Base-by-base conservation (phyloP, 2,888 invertebrate genomes). In the Cephus runcator region DNA sequence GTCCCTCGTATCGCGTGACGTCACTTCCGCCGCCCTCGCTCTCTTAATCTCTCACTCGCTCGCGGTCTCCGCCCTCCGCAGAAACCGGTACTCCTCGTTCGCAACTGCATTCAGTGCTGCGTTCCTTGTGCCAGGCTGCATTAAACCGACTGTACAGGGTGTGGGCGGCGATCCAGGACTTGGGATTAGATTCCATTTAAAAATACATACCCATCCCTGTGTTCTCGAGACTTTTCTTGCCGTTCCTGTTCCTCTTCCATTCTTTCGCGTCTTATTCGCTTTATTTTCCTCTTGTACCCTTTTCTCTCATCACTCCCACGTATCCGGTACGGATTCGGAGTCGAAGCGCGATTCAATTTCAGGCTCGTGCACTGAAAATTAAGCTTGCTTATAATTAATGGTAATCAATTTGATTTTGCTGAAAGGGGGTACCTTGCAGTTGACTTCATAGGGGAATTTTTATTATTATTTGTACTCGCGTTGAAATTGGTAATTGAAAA, bases 1-100 rank as follows among this genome's bases (percentile, higher is more conserved):
- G 31, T 36, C 35, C 31, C 34, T 35, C 12, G 34, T 31, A 23
- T 68, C 68, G 69, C 69, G 81, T 85, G 85, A 87, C 85, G 85
- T 87, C 85, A 86, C 83, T 87, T 88, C 85, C 87, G 85, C 85
- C 86, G 85, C 85, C 87, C 82, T 81, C 85, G 81, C 81, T 75
- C 80, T 79, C 76, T 36, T 31, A 73, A n/a, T 40, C 73, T 34
- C 69, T 69, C 69, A 23, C 69, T 78, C 68, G 56, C 75, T 76
- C 56, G 75, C 34, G 73, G 68, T 74, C 56, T 69, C 12, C 71
- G 34, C 75, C 34, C 79, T 75, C 78, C 76, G 80, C 81, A 76
- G 73, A 75, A 79, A 79, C 79, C 77, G 79, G 77, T 81, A 77
- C 73, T 69, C 36, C 75, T 68, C 76, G 76, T 77, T 56, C 75